Base-by-base conservation (phyloP, 2,797 vertebrate genomes). In the Anisognathus igniventris region DNA sequence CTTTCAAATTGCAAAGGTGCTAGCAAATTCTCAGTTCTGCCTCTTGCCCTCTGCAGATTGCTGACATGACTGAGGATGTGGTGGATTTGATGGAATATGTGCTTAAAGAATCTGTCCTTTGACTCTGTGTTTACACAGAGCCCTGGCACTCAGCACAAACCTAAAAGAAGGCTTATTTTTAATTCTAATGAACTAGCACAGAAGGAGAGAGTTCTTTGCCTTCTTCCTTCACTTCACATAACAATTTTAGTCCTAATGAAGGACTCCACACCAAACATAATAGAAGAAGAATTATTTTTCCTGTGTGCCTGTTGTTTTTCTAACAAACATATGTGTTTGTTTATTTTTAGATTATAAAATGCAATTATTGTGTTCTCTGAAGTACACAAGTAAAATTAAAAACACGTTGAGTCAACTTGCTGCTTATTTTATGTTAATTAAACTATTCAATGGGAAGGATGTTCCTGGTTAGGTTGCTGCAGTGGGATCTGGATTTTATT, bases 321-420 rank as follows among this genome's bases (percentile, higher is more conserved):
- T 92, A 89, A 86, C 61, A 89, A 72, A 68, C 91, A 95, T 94
- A 83, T 88, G 88, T 66, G 54, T 94, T 95, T 88, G 35, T 95
- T 96, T 97, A 95, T 97, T 97, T 97, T 96, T 94, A 87, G 81
- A 94, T 94, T 85, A 86, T 64, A 95, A 94, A 96, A 91, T 76
- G 58, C 50, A 92, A 82, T 96, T 92, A 68, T 82, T 24, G 3
- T 94, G 72, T 54, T 91, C 93, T 96, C 92, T 92, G 93, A 94
- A 93, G 85, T 82, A 86, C 86, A 88, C 45, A 88, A 80, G 56
- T 80, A 64, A 85, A 93, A 95, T 90, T 82, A 90, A 96, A 94
- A 96, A 90, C 96, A 96, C 14, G 1, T 94, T 74, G 87, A 90
- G 86, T 87, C 44, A 88, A 77, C 66, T 95, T 92, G 58, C 40